phyloP scores from a whole-genome alignment of 2,888 invertebrate genomes.

The Drosophila macrospina region DNA sequence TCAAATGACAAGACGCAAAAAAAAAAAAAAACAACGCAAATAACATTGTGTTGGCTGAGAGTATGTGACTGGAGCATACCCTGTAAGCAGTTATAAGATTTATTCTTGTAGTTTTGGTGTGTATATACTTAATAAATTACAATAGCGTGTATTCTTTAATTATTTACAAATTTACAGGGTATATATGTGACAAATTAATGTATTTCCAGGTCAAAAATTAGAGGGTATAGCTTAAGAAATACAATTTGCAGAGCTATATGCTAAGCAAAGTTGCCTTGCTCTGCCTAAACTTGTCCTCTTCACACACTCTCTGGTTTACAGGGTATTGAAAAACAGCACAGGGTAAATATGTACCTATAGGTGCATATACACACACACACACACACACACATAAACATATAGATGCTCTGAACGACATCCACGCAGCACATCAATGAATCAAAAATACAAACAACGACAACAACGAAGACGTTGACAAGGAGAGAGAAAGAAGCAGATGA shows the following conservation, averaged over 20 bases:
- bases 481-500: slow-evolving; percentile 17
- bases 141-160: no score
- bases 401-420: slow-evolving; percentile 60
- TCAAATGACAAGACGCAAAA: slow-evolving; percentile 74
- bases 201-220: no score
- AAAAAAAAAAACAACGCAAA: slow-evolving; percentile 37
- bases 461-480: slow-evolving; percentile 22
- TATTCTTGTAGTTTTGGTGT: no score
- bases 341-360: slow-evolving; percentile 44
- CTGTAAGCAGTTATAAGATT: background rate
- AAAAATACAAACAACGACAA: slow-evolving; percentile 61
- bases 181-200: no score
- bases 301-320: background rate
- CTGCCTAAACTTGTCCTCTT: no score
- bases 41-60: background rate
- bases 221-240: no score
- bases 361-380: slow-evolving; percentile 35
- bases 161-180: background rate
- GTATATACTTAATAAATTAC: no score
- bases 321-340: slow-evolving; percentile 24
- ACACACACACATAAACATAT: background rate
- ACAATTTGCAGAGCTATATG: no score
- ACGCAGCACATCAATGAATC: slow-evolving; percentile 79
- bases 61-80: background rate
- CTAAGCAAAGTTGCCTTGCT: no score